phyloP scores from a whole-genome alignment of 2,113 vertebrate species.

The Penelope pileata region DNA sequence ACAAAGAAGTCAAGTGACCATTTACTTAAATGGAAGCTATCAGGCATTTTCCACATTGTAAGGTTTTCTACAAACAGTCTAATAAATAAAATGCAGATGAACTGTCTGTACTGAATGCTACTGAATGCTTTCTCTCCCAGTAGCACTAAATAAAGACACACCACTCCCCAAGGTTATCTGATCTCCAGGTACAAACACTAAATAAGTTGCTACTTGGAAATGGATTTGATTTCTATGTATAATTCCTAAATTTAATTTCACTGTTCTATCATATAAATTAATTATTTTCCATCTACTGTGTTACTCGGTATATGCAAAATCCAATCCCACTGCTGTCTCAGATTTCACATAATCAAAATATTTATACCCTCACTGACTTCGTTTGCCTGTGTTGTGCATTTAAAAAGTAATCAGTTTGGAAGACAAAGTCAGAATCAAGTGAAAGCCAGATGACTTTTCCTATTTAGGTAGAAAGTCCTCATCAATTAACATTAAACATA shows the following conservation, averaged over 20 bases:
- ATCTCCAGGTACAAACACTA: neutral
- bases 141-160: neutral
- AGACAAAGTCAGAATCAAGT: neutral
- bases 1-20: neutral
- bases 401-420: neutral
- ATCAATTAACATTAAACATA: neutral
- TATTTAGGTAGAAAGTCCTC: neutral
- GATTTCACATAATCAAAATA: neutral
- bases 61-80: neutral
- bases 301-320: neutral
- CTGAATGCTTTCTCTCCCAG: neutral
- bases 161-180: neutral
- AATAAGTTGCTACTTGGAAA: neutral
- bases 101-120: neutral
- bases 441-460: neutral
- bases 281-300: neutral
- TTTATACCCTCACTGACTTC: neutral
- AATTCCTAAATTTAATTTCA: neutral
- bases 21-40: neutral
- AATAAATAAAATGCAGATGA: neutral
- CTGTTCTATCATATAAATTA: neutral
- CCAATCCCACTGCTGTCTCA: neutral
- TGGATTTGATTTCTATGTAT: neutral
- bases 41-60: neutral
- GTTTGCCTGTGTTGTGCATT: neutral